Percentiles rank a stretch among this genome's conserved stretches.
These are phyloP conservation scores for Ptychoptera contaminata DNA, from an alignment of 2,888 invertebrate species.

Conservation along the genomic window DNA sequence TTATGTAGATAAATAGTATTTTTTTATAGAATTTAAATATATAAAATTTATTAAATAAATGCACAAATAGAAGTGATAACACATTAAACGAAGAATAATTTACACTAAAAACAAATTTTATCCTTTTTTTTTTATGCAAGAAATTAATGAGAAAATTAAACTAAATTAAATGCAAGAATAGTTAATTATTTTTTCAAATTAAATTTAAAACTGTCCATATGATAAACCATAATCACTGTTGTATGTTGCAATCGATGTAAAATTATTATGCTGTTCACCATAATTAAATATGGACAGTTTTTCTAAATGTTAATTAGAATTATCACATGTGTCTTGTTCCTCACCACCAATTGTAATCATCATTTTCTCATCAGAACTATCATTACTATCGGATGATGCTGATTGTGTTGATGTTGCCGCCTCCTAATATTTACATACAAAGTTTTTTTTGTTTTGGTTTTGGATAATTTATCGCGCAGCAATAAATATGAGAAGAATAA, in stretches of 20 bases:
- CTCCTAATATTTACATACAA: no score
- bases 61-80: no score
- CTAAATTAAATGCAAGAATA: background rate
- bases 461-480: no score
- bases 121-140: no score
- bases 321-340: constrained; percentile 26
- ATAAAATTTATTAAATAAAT: no score
- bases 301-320: constrained; percentile 21
- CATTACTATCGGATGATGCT: constrained; percentile 51
- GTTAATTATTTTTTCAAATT: background rate
- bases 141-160: background rate
- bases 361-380: constrained; percentile 61
- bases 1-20: no score
- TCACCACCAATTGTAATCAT: constrained; percentile 28
- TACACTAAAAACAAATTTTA: no score
- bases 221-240: background rate
- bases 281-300: background rate
- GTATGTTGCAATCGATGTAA: background rate
- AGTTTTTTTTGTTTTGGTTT: no score
- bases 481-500: background rate
- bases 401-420: constrained; percentile 59
- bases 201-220: background rate
- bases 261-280: background rate
- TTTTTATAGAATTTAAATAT: no score
- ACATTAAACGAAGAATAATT: no score